phyloP scores from a whole-genome alignment of 1,140 invertebrate genomes.

The Drosophila insularis region DNA sequence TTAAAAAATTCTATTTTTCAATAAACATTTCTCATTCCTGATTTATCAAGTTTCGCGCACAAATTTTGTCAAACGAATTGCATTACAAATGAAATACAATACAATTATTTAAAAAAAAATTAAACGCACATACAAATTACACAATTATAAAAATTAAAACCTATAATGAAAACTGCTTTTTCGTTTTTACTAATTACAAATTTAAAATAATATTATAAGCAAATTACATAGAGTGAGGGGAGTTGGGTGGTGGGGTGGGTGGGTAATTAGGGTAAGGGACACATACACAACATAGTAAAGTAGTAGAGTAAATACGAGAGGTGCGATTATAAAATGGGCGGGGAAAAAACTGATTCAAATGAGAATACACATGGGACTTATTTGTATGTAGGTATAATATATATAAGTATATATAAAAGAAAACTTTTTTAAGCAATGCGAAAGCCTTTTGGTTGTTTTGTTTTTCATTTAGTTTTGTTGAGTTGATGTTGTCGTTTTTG shows the following conservation, averaged over 20 bases:
- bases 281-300: slow-evolving; percentile 39
- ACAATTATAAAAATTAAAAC: slow-evolving; percentile 54
- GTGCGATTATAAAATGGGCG: neutral
- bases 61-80: slow-evolving; percentile 13
- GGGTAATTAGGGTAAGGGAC: neutral
- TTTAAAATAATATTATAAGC: slow-evolving; percentile 55
- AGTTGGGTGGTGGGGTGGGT: no score
- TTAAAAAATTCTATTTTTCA: slow-evolving; percentile 64
- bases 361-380: slow-evolving; percentile 46
- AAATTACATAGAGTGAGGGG: slow-evolving; percentile 65
- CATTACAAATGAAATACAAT: slow-evolving; percentile 14
- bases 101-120: slow-evolving; percentile 30
- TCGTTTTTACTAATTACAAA: slow-evolving; percentile 72
- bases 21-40: slow-evolving; percentile 45
- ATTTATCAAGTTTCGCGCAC: slow-evolving; percentile 16
- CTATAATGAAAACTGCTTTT: slow-evolving; percentile 35
- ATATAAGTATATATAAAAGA: neutral
- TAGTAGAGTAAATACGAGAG: slow-evolving; percentile 31
- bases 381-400: slow-evolving; percentile 33
- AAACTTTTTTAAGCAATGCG: slow-evolving; percentile 49
- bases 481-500: neutral
- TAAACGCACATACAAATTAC: slow-evolving; percentile 56
- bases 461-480: slow-evolving; percentile 6
- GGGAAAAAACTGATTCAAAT: slow-evolving; percentile 23
- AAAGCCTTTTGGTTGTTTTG: slow-evolving; percentile 43